phyloP scores from a whole-genome alignment of 2,888 invertebrate species.

The Hypena proboscidalis region DNA sequence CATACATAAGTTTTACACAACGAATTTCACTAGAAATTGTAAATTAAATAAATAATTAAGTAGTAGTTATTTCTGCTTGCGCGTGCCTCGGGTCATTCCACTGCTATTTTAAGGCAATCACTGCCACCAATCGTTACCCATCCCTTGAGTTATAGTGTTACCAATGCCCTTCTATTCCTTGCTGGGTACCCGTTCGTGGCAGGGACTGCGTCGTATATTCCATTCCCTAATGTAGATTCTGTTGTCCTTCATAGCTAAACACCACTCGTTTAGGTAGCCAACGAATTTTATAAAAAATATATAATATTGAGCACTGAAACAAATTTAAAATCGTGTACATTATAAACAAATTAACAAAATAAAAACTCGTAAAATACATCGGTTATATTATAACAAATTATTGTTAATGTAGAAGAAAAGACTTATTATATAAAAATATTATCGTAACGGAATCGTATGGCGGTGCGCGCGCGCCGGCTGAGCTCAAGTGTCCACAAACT shows the following conservation, averaged over 20 bases:
- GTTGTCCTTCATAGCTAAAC: conserved; percentile 70
- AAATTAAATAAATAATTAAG: conserved; percentile 1
- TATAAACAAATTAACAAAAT: conserved; percentile 54
- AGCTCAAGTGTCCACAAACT: conserved; percentile 73
- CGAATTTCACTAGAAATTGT: conserved; percentile 9
- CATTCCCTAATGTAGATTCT: conserved; percentile 70
- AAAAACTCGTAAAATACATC: conserved; percentile 56
- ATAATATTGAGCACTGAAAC: conserved; percentile 81
- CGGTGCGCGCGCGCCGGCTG: conserved; percentile 52
- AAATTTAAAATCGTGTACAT: conserved; percentile 73
- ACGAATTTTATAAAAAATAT: conserved; percentile 78
- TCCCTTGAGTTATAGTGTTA: conserved; percentile 27
- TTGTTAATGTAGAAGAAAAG: conserved; percentile 81
- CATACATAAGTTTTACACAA: conserved; percentile 3
- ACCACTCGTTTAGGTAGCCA: conserved; percentile 80
- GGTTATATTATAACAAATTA: conserved; percentile 71
- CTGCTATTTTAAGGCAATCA: conserved; percentile 47
- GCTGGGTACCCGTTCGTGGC: conserved; percentile 38
- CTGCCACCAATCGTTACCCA: conserved; percentile 41
- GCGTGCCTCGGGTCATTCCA: conserved; percentile 37
- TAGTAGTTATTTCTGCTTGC: not conserved
- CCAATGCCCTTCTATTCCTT: conserved; percentile 16
- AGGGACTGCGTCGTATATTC: conserved; percentile 65
- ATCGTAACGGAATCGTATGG: conserved; percentile 47
- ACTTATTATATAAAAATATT: conserved; percentile 69